Base-by-base conservation (phyloP, 2,113 vertebrate species). In the Phaethornis superciliosus region DNA sequence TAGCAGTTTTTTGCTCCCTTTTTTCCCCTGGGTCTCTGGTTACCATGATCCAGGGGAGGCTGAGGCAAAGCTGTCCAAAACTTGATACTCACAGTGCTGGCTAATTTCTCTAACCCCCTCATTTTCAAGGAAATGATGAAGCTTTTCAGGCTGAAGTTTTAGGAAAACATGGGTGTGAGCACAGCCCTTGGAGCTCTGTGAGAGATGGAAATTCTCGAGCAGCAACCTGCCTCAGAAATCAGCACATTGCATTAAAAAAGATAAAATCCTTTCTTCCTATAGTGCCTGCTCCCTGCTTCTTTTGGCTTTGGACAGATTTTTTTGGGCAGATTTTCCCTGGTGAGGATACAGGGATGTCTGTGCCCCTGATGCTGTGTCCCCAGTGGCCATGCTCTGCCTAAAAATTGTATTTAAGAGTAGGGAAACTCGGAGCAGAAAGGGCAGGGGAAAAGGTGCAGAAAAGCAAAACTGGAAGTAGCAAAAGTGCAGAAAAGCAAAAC, bases 41-140 rank as follows among this genome's bases (percentile, higher is more conserved):
- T 95, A 54, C 81, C 70, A 63, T 84, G 24, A 54, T 37, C 89
- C 64, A 88, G 70, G 56, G 69, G 1, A 82, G 33, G 78, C 37
- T 42, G 76, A 96, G 83, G 89, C 81, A 90, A 63, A 95, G 92
- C 95, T 96, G 85, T 81, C 86, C 81, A 96, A 91, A 96, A 86
- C 32, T 37, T 82, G 94, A 80, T 85, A 93, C 76, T 90, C 84
- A 21, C 76, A 71, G 9, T 20, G 76, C 69, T 85, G 83, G 42
- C 63, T 64, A 42, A 49, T 84, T 90, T 72, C 62, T 86, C 69
- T 78, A 72, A 83, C 33, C 21, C 76, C 54, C 76, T 90, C 58
- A 37, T 64, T 95, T 94, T 70, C 82, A 95, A 68, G 65, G 78
- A 92, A 92, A 93, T 70, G 11, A 91, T 85, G 44, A 68, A 55